phyloP scores from a whole-genome alignment of 2,888 invertebrate species.

The Pollenia labialis region DNA sequence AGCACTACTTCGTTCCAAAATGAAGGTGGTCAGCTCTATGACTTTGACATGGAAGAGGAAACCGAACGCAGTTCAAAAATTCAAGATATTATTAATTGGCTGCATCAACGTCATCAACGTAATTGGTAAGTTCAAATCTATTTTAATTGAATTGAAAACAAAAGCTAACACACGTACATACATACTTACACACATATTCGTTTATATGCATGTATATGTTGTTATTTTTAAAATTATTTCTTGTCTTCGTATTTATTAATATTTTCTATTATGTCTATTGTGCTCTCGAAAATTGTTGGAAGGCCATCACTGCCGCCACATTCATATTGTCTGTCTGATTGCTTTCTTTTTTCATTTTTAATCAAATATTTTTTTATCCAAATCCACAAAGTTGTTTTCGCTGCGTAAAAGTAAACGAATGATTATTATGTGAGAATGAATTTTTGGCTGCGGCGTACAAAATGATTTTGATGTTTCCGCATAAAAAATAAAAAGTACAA shows the following conservation, averaged over 20 bases:
- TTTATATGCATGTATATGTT: constrained; percentile 16
- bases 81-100: constrained; percentile 79
- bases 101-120: constrained; percentile 77
- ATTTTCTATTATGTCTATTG: neutral
- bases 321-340: neutral
- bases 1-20: constrained; percentile 13
- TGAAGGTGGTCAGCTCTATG: constrained; percentile 52
- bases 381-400: neutral
- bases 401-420: neutral
- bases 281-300: constrained; percentile 12
- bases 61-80: constrained; percentile 78
- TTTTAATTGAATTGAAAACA: constrained; percentile 16
- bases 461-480: constrained; percentile 14
- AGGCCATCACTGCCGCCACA: constrained; percentile 26
- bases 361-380: constrained; percentile 4
- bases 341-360: neutral
- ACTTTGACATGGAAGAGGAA: constrained; percentile 73
- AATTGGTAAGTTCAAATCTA: constrained; percentile 76
- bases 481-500: neutral
- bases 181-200: too few relatives aligned
- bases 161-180: too few relatives aligned
- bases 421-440: neutral
- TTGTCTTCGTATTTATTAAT: constrained; percentile 1
- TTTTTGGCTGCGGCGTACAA: neutral
- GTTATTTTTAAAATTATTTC: neutral